Evolutionary conservation across 53 echinoderm and acorn worm genomes (phyloP).

Genomic region (Antedon mediterranea): DNA sequence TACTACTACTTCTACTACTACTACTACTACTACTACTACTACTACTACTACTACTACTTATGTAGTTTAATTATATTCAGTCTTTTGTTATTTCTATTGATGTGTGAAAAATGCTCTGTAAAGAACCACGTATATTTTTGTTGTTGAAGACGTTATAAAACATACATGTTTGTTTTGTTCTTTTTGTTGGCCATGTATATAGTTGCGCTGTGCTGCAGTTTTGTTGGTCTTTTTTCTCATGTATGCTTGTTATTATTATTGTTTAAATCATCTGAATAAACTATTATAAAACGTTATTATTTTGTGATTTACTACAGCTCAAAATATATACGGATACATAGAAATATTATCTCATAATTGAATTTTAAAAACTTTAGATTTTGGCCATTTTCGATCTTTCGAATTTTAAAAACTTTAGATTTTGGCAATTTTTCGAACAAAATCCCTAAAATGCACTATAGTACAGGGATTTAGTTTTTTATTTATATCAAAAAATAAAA

Average conservation of each 20-base stretch:
- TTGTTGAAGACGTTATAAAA: not conserved
- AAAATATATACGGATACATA: too few relatives aligned
- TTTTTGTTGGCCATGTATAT: not conserved
- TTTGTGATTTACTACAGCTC: too few relatives aligned
- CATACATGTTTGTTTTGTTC: not conserved
- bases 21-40: not conserved
- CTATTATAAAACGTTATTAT: not conserved
- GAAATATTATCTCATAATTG: too few relatives aligned
- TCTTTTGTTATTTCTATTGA: not conserved
- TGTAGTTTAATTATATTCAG: not conserved
- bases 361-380: too few relatives aligned
- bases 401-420: too few relatives aligned
- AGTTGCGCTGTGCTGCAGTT: constrained; percentile 1
- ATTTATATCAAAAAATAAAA: too few relatives aligned
- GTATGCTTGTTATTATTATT: not conserved
- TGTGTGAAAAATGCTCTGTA: not conserved
- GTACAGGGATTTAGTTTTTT: too few relatives aligned
- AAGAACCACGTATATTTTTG: not conserved
- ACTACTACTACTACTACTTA: not conserved
- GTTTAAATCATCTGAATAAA: not conserved
- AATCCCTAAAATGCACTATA: too few relatives aligned
- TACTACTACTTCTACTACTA: not conserved
- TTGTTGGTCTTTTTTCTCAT: not conserved
- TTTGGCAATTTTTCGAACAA: too few relatives aligned
- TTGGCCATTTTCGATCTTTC: too few relatives aligned